phyloP scores from a whole-genome alignment of 2,797 vertebrate genomes.

The Eremophila alpestris region DNA sequence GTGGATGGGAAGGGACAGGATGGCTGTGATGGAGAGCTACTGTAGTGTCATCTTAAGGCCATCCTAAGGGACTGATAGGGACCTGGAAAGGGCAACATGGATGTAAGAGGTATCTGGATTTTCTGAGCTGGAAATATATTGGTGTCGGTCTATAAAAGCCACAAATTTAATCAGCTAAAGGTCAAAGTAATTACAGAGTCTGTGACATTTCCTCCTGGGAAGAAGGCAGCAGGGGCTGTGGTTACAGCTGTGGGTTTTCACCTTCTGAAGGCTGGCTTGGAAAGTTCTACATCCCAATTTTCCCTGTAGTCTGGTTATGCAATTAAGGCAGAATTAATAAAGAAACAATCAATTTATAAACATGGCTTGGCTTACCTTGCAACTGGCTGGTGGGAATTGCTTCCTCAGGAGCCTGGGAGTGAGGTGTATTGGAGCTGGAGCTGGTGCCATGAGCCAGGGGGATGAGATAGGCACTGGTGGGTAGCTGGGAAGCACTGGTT shows the following conservation, averaged over 20 bases:
- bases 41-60: neutral
- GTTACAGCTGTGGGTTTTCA: neutral
- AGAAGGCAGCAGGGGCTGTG: neutral
- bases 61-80: neutral
- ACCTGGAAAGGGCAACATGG: neutral
- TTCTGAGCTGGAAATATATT: neutral
- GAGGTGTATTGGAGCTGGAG: neutral
- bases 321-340: neutral
- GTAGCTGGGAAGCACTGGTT: neutral
- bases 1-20: neutral
- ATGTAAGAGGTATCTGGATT: neutral
- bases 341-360: neutral
- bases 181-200: slow-evolving; percentile 17
- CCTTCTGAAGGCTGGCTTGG: neutral
- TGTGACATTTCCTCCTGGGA: neutral
- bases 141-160: neutral
- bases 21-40: neutral
- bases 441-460: neutral
- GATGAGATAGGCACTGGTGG: neutral
- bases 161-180: neutral
- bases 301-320: neutral
- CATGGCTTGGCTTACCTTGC: neutral
- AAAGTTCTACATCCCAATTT: neutral
- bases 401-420: neutral
- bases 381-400: neutral